Base-by-base conservation (phyloP, 37 sponge, comb jelly and placozoan genomes). In the Eunapius fragilis region DNA sequence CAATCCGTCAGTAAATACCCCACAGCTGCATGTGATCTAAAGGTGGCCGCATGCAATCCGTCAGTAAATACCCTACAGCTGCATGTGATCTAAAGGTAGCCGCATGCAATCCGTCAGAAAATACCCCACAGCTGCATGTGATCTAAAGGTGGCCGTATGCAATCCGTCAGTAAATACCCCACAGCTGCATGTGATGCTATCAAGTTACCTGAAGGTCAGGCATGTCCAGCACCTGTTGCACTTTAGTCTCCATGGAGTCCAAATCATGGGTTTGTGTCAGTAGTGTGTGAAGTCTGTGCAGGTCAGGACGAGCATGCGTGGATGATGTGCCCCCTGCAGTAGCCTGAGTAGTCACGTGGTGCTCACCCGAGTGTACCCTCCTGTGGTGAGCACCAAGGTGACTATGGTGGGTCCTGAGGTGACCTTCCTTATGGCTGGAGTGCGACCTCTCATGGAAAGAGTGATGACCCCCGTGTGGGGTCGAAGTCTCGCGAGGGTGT, bases 221-320 rank as follows among this genome's bases (percentile, higher is more conserved):
- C 9, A 86, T 81, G 36, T 90, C 71, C 31, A 90, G 78, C 2
- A 86, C 91, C 69, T 80, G 72, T 31, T 82, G 48, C 0, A 90
- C 75, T 31, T 82, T 80, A 2, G 69, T 78, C 82, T 90, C 91
- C 69, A 89, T 67, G 0, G 75, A 35, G 0, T 84, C 75, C 75
- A 75, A 77, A 24, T 83, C 78, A 12, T 58, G 58, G 0, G 58
- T 58, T 58, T 58, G 58, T 10, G 58, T 58, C 58, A 58, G 58
- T 19, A 58, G 58, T 17, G 58, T 58, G 14, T 58, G 58, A 11
- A 58, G 58, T 19, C 58, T 58, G 58, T 58, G 58, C 58, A 58
- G 58, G 14, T 58, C 58, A 11, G 58, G 58, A 19, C 58, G 58
- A 19, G 58, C 6, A 11, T 58, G 58, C 58, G 14, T 2, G 19